phyloP scores from a whole-genome alignment of 2,797 vertebrate genomes.

The Taeniopygia guttata region DNA sequence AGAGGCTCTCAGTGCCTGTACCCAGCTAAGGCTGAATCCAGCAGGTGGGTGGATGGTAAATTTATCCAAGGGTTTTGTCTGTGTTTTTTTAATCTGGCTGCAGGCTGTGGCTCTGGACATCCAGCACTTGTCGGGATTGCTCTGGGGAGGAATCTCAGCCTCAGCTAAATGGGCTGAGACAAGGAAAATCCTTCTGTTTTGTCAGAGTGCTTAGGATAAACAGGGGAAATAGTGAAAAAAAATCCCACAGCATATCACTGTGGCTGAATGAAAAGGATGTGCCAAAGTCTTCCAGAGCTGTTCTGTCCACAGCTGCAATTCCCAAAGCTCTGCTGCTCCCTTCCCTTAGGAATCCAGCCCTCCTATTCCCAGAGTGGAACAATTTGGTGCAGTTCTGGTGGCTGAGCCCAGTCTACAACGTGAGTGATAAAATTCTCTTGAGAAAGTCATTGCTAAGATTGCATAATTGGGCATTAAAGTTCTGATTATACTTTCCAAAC shows the following conservation, averaged over 20 bases:
- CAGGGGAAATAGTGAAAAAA: not conserved
- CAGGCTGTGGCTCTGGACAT: not conserved
- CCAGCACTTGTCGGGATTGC: not conserved
- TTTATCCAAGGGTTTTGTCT: not conserved
- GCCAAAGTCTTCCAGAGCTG: not conserved
- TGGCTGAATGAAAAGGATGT: not conserved
- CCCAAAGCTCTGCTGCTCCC: not conserved
- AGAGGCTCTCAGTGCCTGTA: not conserved
- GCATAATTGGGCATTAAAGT: slow-evolving; percentile 55
- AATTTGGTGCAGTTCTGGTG: not conserved
- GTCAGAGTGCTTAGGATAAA: not conserved
- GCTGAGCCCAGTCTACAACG: not conserved
- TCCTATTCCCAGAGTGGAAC: not conserved
- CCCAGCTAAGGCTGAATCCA: not conserved
- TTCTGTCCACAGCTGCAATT: not conserved
- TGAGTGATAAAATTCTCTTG: not conserved
- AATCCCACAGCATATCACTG: fast-evolving
- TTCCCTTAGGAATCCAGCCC: not conserved
- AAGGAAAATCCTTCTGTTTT: not conserved
- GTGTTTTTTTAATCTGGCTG: not conserved
- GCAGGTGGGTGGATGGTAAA: not conserved
- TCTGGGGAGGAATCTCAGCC: not conserved
- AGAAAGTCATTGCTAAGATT: slow-evolving; percentile 6
- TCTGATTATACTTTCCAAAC: slow-evolving; percentile 52
- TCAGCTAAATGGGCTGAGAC: not conserved